phyloP scores from a whole-genome alignment of 2,888 invertebrate genomes.

The Mythimna albipuncta region DNA sequence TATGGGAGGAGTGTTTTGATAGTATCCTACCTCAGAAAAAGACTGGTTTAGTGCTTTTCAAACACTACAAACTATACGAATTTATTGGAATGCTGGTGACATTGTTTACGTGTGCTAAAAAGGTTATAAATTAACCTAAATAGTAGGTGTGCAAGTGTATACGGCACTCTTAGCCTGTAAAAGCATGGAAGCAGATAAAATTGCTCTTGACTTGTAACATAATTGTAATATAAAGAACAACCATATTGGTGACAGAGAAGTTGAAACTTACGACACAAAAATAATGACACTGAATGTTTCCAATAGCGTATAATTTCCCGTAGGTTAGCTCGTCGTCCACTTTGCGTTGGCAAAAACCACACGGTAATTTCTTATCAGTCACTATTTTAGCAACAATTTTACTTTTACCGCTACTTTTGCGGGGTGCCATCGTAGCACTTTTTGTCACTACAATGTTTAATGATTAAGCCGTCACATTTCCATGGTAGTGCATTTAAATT shows the following conservation, averaged over 20 bases:
- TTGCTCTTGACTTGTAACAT: background rate
- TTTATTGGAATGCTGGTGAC: background rate
- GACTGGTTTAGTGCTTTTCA: background rate
- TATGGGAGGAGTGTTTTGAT: too few species aligned
- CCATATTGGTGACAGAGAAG: background rate
- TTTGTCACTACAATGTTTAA: background rate
- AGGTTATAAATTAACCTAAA: background rate
- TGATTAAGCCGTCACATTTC: constrained; percentile 1
- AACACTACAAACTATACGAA: background rate
- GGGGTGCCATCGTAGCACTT: constrained; percentile 61
- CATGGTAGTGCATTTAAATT: background rate
- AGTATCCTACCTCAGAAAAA: background rate
- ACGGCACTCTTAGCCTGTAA: background rate
- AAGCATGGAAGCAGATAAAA: background rate
- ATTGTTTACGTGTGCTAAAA: background rate
- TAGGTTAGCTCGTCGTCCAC: constrained; percentile 89
- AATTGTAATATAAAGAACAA: background rate
- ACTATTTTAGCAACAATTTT: constrained; percentile 76
- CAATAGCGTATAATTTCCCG: constrained; percentile 90
- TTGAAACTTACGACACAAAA: constrained; percentile 93
- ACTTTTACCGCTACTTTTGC: constrained; percentile 46
- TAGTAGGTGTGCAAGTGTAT: background rate
- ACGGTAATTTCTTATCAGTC: constrained; percentile 77
- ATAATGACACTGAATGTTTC: constrained; percentile 92
- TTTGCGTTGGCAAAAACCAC: constrained; percentile 89